These are phyloP conservation scores for Lithosia quadra DNA, from an alignment of 2,888 invertebrate species.

Conservation along the genomic window DNA sequence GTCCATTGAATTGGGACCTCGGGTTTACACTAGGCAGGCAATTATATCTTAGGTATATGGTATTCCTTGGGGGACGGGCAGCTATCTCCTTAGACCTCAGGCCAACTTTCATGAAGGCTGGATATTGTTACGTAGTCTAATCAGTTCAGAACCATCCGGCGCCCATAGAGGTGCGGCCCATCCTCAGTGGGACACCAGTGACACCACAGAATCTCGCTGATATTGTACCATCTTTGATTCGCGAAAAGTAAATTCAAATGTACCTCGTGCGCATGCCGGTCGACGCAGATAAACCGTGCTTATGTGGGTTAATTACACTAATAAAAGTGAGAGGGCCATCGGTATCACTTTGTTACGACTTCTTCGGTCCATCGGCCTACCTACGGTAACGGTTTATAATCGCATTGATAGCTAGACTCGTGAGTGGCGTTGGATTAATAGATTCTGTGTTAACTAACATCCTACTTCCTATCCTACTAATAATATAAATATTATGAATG, in stretches of 20 bases:
- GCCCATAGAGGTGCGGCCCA: no score
- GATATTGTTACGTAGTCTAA: background rate
- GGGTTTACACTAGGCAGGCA: no score
- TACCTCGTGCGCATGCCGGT: background rate
- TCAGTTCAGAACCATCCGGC: background rate
- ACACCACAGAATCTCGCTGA: background rate
- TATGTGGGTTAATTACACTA: conserved; percentile 2
- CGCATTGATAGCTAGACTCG: background rate
- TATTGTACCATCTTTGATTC: background rate
- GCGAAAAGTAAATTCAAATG: background rate
- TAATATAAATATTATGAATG: no score
- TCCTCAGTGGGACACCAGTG: no score
- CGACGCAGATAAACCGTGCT: background rate
- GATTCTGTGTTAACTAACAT: background rate
- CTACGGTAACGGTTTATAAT: background rate
- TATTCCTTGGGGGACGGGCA: background rate
- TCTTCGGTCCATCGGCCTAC: background rate
- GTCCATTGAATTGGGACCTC: no score
- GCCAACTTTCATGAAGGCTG: background rate
- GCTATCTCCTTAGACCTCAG: background rate
- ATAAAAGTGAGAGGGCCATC: conserved; percentile 4
- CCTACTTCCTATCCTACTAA: no score
- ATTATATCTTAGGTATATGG: background rate
- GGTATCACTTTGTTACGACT: conserved; percentile 4
- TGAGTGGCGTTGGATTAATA: background rate